phyloP scores from a whole-genome alignment of 2,888 invertebrate species.

The Carterocephalus palaemon region DNA sequence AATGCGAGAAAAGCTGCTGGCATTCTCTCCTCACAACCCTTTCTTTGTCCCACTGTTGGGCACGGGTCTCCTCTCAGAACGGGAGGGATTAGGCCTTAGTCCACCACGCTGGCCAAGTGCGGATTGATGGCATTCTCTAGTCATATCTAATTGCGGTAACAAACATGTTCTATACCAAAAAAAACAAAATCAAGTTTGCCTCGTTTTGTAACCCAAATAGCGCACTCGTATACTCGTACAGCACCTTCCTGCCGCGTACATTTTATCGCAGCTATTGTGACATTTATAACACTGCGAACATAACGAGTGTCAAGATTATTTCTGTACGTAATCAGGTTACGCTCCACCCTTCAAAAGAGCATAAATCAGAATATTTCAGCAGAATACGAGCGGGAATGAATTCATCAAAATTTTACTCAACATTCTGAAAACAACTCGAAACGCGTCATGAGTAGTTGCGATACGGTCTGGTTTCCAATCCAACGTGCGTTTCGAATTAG shows the following conservation, averaged over 20 bases:
- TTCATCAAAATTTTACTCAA: conserved; percentile 32
- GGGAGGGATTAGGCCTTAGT: too few species aligned
- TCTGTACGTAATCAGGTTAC: conserved; percentile 25
- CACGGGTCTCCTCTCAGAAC: too few species aligned
- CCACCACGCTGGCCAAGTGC: too few species aligned
- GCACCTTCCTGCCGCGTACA: conserved; percentile 4
- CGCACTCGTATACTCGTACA: too few species aligned
- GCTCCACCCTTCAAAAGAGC: conserved; percentile 23
- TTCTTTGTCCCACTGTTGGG: too few species aligned
- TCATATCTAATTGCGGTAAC: too few species aligned
- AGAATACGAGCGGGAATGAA: conserved; percentile 30
- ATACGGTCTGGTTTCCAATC: conserved; percentile 21
- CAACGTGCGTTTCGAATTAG: conserved; percentile 23
- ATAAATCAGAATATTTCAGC: conserved; percentile 24
- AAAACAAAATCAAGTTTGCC: too few species aligned
- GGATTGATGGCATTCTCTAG: too few species aligned
- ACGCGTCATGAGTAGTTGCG: conserved; percentile 16
- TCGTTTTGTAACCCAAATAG: too few species aligned
- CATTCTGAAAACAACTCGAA: conserved; percentile 15
- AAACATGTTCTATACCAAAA: too few species aligned
- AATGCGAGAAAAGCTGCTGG: too few species aligned
- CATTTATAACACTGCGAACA: conserved; percentile 12
- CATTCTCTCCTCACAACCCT: too few species aligned
- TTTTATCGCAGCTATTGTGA: conserved; percentile 19
- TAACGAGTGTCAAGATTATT: conserved; percentile 24